Evolutionary conservation across 2,888 invertebrate genomes (phyloP), one percentile per base, ranked within the genome.

Genomic region (Steromphala cineraria): DNA sequence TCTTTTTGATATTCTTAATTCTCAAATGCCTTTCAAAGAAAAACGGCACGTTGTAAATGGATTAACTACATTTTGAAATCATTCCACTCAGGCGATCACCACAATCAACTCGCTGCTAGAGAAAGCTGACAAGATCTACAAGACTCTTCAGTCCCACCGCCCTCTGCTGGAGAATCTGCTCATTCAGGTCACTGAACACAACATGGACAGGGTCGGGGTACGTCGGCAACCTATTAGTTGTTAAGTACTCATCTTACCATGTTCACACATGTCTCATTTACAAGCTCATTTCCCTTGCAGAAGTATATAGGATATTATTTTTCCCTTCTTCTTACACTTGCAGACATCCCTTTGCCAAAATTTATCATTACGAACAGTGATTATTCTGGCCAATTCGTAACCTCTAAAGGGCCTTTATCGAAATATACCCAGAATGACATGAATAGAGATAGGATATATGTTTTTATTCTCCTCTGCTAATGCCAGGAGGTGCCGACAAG

Each of bases 41-140:
- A n/a, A n/a, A n/a, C n/a, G n/a, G n/a, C n/a, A n/a, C n/a, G n/a
- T n/a, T n/a, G n/a, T n/a, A n/a, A n/a, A n/a, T n/a, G n/a, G n/a
- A n/a, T n/a, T n/a, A n/a, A n/a, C n/a, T n/a, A n/a, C n/a, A n/a
- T n/a, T n/a, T n/a, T n/a, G n/a, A n/a, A n/a, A n/a, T n/a, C n/a
- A n/a, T 36, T 36, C 36, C 24, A 52, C 85, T 1, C 86, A 98
- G 94, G 98, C 98, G 83, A 97, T 98, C 31, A 96, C 96, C 53
- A 96, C 96, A 55, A 98, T 99, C 87, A 98, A 98, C 89, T 95
- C 96, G 0, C 94, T 98, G 83, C 94, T 99, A 78, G 98, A 99
- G 90, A 98, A 98, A 91, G 99, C 99, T 0, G 99, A 99, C 93
- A 95, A 97, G 28, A 97, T 98, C 19, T 98, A 99, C 93, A 96